Evolutionary conservation across 2,113 vertebrate genomes (phyloP).

Genomic region (Turdus rufiventris): DNA sequence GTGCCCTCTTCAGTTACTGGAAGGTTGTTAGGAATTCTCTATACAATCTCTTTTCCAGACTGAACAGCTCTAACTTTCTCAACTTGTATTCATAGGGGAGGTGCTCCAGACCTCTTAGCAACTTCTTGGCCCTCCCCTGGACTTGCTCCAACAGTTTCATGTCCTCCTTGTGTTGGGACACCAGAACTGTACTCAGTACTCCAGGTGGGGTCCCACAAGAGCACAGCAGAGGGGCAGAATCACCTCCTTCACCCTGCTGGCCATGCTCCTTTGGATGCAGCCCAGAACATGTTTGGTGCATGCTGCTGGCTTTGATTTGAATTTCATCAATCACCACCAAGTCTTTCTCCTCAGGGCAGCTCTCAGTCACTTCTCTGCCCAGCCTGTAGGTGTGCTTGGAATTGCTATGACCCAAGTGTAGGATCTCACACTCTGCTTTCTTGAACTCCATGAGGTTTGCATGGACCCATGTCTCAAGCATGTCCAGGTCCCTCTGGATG

Average conservation of each 20-base stretch:
- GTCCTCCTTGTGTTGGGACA: neutral
- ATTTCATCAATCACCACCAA: neutral
- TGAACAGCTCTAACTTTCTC: neutral
- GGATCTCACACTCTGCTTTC: neutral
- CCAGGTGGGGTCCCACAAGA: neutral
- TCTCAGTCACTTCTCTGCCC: neutral
- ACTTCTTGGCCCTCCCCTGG: neutral
- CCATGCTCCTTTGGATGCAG: neutral
- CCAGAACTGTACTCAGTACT: neutral
- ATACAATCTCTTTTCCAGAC: neutral
- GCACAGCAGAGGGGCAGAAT: neutral
- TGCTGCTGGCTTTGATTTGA: neutral
- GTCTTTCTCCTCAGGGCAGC: neutral
- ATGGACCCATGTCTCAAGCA: fast-evolving
- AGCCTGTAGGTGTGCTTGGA: neutral
- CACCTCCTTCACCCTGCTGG: neutral
- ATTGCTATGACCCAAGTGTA: neutral
- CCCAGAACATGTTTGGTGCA: neutral
- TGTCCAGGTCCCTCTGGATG: neutral
- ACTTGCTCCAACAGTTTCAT: neutral
- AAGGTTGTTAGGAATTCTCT: neutral
- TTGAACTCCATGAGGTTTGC: neutral
- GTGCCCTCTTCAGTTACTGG: neutral
- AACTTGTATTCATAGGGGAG: neutral
- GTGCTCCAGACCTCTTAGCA: neutral